Base-by-base conservation (phyloP, 2,797 vertebrate species). In the Mareca penelope region DNA sequence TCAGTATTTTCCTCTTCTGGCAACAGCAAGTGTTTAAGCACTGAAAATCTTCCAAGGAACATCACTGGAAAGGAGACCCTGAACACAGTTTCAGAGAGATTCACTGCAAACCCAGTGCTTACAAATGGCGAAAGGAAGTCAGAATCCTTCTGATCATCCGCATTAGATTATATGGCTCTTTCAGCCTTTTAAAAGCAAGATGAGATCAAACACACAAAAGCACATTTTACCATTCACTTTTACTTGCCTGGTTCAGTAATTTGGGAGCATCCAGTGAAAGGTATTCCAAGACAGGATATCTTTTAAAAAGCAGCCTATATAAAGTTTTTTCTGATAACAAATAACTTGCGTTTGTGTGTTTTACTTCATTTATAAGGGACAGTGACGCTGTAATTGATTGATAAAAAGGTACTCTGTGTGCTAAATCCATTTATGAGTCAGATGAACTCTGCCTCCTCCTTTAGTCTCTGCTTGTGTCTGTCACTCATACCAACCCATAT, bases 11-110 rank as follows among this genome's bases (percentile, higher is more conserved):
- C 88, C 61, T 90, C 77, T 92, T 88, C 15, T 23, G 79, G 75
- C 81, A 90, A 93, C 88, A 92, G 95, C 94, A 70, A 93, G 87
- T 44, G 76, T 89, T 82, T 93, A 95, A 95, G 92, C 65, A 48
- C 37, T 95, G 95, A 88, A 77, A 84, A 46, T 42, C 18, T 94
- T 96, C 95, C 92, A 93, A 71, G 69, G 76, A 65, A 61, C 35
- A 70, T 39, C 44, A 61, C 13, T 22, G 73, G 29, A 29, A 48
- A 69, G 84, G 77, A 83, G 67, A 73, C 31, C 23, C 79, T 24
- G 33, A 23, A 89, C 92, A 96, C 88, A 44, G 71, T 83, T 88
- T 75, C 88, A 76, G 78, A 56, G 59, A 81, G 78, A 55, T 70
- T 89, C 10, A 64, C 90, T 92, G 39, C 40, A 39, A 84, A 94